Conservation (phyloP, 2,797 vertebrate genomes). For the Tokudaia muenninki region DNA sequence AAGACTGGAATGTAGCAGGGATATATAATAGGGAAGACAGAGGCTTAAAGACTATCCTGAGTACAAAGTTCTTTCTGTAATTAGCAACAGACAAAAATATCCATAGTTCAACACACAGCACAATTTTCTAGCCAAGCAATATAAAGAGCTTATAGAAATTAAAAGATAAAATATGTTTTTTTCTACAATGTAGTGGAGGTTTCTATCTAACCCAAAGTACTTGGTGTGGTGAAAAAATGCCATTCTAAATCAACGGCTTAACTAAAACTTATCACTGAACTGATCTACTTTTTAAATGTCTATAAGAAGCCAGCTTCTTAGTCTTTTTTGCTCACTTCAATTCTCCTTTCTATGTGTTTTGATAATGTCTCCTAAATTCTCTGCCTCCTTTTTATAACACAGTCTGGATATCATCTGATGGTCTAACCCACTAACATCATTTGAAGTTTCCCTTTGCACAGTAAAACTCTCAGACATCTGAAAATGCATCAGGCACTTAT, state of each 20-base stretch:
- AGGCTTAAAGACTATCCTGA: neutral
- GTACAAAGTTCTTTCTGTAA: neutral
- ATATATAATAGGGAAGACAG: neutral
- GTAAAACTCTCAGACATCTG: neutral
- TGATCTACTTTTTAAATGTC: neutral
- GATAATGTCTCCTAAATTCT: neutral
- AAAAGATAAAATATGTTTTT: neutral
- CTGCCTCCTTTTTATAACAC: neutral
- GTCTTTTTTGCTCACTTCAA: neutral
- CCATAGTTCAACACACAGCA: neutral
- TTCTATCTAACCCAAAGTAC: neutral
- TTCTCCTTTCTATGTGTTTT: neutral
- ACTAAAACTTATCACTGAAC: neutral
- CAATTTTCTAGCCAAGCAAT: neutral
- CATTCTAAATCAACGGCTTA: neutral
- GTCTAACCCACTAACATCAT: neutral
- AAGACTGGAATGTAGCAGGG: neutral
- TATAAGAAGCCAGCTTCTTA: neutral
- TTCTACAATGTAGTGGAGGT: neutral
- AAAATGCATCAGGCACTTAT: neutral
- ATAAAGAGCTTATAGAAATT: neutral
- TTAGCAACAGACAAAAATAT: neutral
- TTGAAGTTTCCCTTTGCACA: neutral
- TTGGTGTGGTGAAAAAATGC: accelerated
- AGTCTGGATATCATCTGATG: neutral